Percentiles rank a stretch among this genome's conserved stretches.
Conservation (phyloP, 2,113 vertebrate genomes). For the Trochalopteron elliotii region DNA sequence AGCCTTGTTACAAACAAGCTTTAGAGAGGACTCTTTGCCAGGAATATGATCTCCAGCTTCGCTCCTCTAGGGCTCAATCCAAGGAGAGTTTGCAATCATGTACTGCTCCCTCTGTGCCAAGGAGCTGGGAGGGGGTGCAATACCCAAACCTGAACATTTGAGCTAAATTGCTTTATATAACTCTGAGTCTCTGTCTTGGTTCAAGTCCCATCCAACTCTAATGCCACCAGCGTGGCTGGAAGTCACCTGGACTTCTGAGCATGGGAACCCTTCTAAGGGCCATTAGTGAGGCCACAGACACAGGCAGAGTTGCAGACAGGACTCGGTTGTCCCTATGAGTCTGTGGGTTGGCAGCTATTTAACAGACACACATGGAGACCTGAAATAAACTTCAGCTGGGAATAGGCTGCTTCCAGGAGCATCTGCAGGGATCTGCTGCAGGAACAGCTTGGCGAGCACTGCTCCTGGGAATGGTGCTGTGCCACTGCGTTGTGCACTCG, state of each 20-base stretch:
- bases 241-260: neutral
- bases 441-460: neutral
- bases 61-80: neutral
- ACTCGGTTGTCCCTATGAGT: neutral
- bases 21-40: neutral
- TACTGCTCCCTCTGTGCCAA: neutral
- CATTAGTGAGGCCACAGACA: neutral
- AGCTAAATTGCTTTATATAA: neutral
- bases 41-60: neutral
- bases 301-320: neutral
- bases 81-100: neutral
- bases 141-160: neutral
- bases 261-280: neutral
- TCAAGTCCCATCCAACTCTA: neutral
- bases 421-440: conserved; percentile 6
- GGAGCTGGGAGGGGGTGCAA: neutral
- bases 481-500: fast-evolving
- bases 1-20: neutral
- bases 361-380: conserved; percentile 1
- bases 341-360: neutral
- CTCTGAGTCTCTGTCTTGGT: neutral
- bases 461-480: neutral
- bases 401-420: conserved; percentile 17
- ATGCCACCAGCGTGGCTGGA: neutral
- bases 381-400: conserved; percentile 22